Evolutionary conservation across 2,113 vertebrate genomes (phyloP).

Genomic region (Gobiocypris rarus): DNA sequence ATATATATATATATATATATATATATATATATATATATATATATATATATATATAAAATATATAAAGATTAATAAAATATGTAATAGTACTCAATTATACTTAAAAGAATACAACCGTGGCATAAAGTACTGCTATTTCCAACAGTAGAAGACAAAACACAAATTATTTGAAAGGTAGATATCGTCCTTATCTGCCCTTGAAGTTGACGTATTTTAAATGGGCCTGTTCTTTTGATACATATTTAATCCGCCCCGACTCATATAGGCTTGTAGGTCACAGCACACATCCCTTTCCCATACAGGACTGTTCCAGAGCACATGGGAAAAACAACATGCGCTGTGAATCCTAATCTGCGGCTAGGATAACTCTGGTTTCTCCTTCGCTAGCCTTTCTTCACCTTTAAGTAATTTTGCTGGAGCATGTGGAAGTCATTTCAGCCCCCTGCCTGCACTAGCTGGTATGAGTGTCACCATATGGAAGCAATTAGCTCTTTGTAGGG

Average conservation of each 20-base stretch:
- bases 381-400: slow-evolving; percentile 48
- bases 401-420: slow-evolving; percentile 52
- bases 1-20: too few relatives aligned
- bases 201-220: not conserved
- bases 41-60: too few relatives aligned
- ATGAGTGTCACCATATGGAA: slow-evolving; percentile 62
- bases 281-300: not conserved
- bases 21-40: too few relatives aligned
- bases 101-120: not conserved
- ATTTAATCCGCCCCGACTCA: slow-evolving; percentile 18
- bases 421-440: slow-evolving; percentile 68
- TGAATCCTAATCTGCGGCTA: slow-evolving; percentile 40
- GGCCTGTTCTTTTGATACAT: not conserved
- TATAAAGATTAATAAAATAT: too few relatives aligned
- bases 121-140: not conserved
- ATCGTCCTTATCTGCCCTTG: not conserved
- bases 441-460: slow-evolving; percentile 54
- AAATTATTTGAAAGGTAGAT: too few relatives aligned
- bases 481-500: slow-evolving; percentile 56
- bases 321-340: slow-evolving; percentile 45
- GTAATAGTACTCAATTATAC: not conserved
- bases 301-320: slow-evolving; percentile 1
- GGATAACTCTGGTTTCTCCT: slow-evolving; percentile 48
- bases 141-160: not conserved
- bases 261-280: slow-evolving; percentile 33